phyloP scores from a whole-genome alignment of 2,797 vertebrate species.

The Myotis daubentonii region DNA sequence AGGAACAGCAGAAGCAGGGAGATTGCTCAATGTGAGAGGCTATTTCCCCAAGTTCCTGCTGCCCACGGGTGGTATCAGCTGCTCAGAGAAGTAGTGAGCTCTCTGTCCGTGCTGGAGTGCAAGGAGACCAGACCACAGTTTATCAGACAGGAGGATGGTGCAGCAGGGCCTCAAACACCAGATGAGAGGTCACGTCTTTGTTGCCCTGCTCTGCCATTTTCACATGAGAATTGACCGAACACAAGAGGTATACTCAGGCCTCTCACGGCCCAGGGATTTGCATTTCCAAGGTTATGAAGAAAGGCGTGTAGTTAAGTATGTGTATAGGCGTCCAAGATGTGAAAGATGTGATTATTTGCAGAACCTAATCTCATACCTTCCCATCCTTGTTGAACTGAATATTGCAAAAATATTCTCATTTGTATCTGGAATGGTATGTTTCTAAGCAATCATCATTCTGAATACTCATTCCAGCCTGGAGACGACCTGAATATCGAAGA shows the following conservation, averaged over 20 bases:
- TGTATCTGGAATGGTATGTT: conserved; percentile 85
- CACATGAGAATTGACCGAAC: conserved; percentile 42
- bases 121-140: background rate
- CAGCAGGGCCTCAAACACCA: background rate
- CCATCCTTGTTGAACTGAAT: conserved; percentile 82
- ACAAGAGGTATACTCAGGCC: conserved; percentile 64
- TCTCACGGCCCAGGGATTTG: conserved; percentile 74
- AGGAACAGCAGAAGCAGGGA: background rate
- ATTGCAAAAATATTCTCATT: conserved; percentile 85
- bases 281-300: conserved; percentile 82
- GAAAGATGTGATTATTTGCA: conserved; percentile 86
- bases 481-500: conserved; percentile 85
- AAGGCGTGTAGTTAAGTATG: conserved; percentile 80
- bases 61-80: background rate
- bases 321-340: conserved; percentile 79
- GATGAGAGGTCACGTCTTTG: background rate
- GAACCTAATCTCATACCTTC: conserved; percentile 86
- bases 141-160: background rate
- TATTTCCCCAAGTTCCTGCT: background rate
- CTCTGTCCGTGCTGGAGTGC: conserved; percentile 23
- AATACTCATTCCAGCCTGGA: conserved; percentile 85
- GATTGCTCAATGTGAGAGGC: background rate
- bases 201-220: conserved; percentile 24
- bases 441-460: conserved; percentile 84
- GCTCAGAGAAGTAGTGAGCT: background rate